Conservation (phyloP, 2,113 vertebrate genomes). For the Gallinago media region DNA sequence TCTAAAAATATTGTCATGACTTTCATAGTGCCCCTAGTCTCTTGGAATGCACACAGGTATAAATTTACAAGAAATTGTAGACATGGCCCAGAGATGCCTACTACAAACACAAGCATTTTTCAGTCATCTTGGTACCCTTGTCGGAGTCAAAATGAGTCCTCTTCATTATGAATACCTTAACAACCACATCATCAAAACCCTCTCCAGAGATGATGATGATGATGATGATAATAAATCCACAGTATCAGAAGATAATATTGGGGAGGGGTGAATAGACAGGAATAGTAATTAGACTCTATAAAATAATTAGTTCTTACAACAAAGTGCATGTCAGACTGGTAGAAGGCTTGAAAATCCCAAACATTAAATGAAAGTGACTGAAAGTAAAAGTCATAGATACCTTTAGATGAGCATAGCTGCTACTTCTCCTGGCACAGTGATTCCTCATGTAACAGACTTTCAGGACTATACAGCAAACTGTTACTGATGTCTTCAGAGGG, state of each 20-base stretch:
- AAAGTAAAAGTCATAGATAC: neutral
- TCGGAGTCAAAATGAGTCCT: neutral
- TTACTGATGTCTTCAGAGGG: neutral
- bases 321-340: neutral
- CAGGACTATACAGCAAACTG: neutral
- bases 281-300: neutral
- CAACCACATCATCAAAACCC: neutral
- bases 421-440: fast-evolving
- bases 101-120: neutral
- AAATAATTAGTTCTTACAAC: neutral
- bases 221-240: neutral
- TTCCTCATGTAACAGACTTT: neutral
- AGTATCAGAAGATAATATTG: neutral
- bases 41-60: fast-evolving
- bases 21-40: neutral
- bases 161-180: neutral
- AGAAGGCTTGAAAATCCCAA: neutral
- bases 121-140: neutral
- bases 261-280: neutral
- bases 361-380: neutral
- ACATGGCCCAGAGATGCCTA: neutral
- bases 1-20: neutral
- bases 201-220: neutral
- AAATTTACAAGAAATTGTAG: neutral
- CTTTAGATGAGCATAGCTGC: neutral